phyloP scores from a whole-genome alignment of 2,113 vertebrate species.

The Cyanoliseus patagonus region DNA sequence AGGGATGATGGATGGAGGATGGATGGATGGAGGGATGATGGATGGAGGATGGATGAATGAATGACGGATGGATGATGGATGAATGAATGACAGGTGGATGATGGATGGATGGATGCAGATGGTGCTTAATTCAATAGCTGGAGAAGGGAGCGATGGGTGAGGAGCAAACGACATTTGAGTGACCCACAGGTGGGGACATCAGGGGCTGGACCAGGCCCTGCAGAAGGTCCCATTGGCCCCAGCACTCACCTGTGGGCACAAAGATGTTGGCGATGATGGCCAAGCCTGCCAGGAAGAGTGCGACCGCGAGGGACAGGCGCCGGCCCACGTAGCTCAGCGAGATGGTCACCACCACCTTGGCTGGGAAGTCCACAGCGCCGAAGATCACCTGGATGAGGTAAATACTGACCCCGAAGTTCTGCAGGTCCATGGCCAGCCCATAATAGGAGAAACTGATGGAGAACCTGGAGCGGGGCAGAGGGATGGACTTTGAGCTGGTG shows the following conservation, averaged over 20 bases:
- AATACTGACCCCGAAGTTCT: conserved; percentile 90
- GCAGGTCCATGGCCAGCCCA: conserved; percentile 90
- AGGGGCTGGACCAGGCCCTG: neutral
- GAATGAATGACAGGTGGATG: neutral
- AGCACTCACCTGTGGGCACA: conserved; percentile 79
- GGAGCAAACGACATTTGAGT: neutral
- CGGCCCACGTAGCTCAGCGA: conserved; percentile 83
- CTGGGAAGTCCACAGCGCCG: conserved; percentile 85
- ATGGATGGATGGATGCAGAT: neutral
- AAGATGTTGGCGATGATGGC: conserved; percentile 81
- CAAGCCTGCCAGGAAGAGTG: conserved; percentile 73
- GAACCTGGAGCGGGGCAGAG: conserved; percentile 61
- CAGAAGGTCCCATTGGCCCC: neutral
- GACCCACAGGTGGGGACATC: neutral
- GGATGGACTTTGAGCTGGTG: neutral
- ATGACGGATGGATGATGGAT: neutral
- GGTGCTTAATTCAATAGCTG: neutral
- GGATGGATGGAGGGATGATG: neutral
- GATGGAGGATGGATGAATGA: neutral
- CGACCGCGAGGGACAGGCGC: conserved; percentile 75
- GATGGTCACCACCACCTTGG: conserved; percentile 81
- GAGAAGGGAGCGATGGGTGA: neutral
- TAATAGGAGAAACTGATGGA: conserved; percentile 94
- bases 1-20: too few species aligned
- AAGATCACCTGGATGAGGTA: conserved; percentile 93